phyloP scores from a whole-genome alignment of 2,888 invertebrate genomes.

The Ischnura elegans region DNA sequence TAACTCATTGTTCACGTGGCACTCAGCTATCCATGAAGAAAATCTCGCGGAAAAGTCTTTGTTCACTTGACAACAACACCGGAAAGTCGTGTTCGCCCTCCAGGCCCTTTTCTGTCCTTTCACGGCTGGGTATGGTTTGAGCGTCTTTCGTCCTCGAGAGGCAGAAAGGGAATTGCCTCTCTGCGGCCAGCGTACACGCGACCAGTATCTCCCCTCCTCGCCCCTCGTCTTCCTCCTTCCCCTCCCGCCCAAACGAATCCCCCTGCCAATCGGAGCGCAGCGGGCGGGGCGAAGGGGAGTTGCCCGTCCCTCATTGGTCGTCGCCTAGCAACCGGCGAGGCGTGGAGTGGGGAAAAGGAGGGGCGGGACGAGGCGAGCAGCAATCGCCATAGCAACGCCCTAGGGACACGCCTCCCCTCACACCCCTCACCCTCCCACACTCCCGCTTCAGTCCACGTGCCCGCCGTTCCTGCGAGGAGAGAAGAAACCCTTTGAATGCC shows the following conservation, averaged over 20 bases:
- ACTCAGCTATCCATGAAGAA: not conserved
- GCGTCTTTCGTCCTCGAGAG: constrained; percentile 67
- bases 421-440: constrained; percentile 44
- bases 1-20: not conserved
- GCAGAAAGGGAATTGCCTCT: not conserved
- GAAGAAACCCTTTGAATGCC: constrained; percentile 48
- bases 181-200: not conserved
- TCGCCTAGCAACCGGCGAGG: constrained; percentile 80
- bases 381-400: constrained; percentile 74
- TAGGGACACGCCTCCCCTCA: constrained; percentile 70
- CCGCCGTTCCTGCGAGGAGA: no score
- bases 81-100: constrained; percentile 8
- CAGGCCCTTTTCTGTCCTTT: constrained; percentile 37
- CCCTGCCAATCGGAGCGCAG: constrained; percentile 77
- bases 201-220: not conserved
- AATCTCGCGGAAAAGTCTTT: no score
- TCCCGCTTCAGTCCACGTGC: constrained; percentile 67
- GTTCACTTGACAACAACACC: not conserved
- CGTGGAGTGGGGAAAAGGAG: constrained; percentile 85
- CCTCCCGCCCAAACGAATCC: constrained; percentile 71
- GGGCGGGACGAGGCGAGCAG: constrained; percentile 85
- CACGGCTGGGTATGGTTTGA: constrained; percentile 68
- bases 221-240: constrained; percentile 73
- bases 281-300: constrained; percentile 77
- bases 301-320: constrained; percentile 79